Evolutionary conservation across 2,888 invertebrate species (phyloP), one percentile per base, ranked within the genome.

Genomic region (Cephonodes hylas): DNA sequence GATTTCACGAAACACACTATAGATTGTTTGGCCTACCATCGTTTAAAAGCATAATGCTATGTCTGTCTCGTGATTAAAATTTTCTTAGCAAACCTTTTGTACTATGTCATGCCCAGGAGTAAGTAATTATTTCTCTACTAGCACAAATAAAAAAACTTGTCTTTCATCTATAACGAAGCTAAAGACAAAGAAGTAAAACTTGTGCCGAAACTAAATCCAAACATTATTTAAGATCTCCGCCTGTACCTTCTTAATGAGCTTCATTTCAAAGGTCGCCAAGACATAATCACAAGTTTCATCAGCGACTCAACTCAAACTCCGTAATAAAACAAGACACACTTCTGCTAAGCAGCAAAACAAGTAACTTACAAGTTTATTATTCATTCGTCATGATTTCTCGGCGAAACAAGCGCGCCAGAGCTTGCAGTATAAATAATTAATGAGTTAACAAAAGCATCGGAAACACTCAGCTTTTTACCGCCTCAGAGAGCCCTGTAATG

Each of bases 341-440:
- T 31, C 15, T 18, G 22, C 42, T 1, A 60, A 62, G 60, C 63
- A 71, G 69, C 64, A 68, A 59, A 65, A 63, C 66, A 64, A 53
- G 13, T 22, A 76, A 75, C 70, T 75, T 74, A 69, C 66, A 67
- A 72, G 66, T 71, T 67, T 66, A 75, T 77, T 75, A 77, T 76
- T 77, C 72, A 77, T 77, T 75, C 67, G 67, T 72, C 77, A 73
- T 69, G 67, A 76, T 76, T 72, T 68, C 68, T 63, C 60, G 60
- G 60, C 63, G 70, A 62, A 68, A 73, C 74, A 75, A 73, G 74
- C 69, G 66, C 68, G 48, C 63, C 66, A 63, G 56, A 56, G 61
- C 66, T 66, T 15, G 59, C 27, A 60, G 25, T 67, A 76, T 76
- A 73, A 77, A 77, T 76, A 73, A 77, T 77, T 79, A 75, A 77